Conservation (phyloP, 2,113 vertebrate species). For the Lophochroa leadbeateri region DNA sequence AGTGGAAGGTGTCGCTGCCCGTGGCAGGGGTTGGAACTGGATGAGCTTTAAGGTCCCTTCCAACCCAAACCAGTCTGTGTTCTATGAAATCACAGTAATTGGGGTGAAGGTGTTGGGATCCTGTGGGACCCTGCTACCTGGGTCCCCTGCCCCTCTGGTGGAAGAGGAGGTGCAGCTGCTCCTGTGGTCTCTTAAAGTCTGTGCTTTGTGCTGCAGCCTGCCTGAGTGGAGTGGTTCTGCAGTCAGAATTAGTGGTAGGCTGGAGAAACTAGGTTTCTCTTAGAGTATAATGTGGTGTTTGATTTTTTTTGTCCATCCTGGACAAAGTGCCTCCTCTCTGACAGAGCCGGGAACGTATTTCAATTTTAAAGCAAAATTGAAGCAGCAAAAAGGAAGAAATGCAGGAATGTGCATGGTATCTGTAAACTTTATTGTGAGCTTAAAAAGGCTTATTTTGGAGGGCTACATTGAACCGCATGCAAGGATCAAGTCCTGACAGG, state of each 20-base stretch:
- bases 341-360: not conserved
- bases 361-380: not conserved
- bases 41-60: not conserved
- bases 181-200: not conserved
- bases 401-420: not conserved
- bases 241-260: not conserved
- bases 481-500: conserved; percentile 13
- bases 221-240: not conserved
- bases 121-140: not conserved
- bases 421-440: not conserved
- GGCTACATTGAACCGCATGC: not conserved
- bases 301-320: not conserved
- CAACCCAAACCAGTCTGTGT: not conserved
- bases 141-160: fast-evolving
- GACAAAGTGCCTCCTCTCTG: not conserved
- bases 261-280: not conserved
- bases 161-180: not conserved
- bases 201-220: not conserved
- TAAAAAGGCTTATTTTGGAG: not conserved
- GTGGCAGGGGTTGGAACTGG: not conserved
- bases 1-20: too few species aligned
- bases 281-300: not conserved
- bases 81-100: not conserved
- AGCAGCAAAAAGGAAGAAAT: not conserved
- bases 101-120: not conserved